Conservation (phyloP, 2,888 invertebrate genomes). For the Gibbula magus region DNA sequence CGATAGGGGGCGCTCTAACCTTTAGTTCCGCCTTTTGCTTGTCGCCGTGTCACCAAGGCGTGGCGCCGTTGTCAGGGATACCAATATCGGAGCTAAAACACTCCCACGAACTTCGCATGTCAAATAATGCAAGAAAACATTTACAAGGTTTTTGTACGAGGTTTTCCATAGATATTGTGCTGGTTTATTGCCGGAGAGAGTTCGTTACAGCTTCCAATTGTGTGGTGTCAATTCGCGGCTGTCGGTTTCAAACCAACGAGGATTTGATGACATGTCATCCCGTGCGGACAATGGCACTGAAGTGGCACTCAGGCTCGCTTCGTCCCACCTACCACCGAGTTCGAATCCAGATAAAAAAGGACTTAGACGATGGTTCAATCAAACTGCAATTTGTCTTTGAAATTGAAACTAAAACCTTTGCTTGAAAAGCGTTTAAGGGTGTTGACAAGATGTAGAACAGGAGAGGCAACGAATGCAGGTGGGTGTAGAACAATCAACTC, state of each 20-base stretch:
- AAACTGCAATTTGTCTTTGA: slow-evolving; percentile 6
- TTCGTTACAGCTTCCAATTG: not conserved
- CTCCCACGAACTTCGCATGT: slow-evolving; percentile 6
- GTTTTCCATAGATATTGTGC: not conserved
- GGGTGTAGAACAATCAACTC: not conserved
- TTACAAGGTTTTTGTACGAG: slow-evolving; percentile 14
- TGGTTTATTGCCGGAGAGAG: not conserved
- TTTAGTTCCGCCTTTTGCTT: slow-evolving; percentile 16
- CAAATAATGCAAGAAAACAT: slow-evolving; percentile 5
- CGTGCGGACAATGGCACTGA: not conserved
- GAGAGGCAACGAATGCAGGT: not conserved
- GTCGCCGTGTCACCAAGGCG: not conserved
- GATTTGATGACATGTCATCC: slow-evolving; percentile 12
- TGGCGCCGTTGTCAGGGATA: slow-evolving; percentile 12
- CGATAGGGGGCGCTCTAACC: slow-evolving; percentile 19
- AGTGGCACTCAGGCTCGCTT: not conserved
- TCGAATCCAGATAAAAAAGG: not conserved
- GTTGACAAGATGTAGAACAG: slow-evolving; percentile 17
- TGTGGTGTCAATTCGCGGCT: not conserved
- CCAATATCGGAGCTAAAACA: not conserved
- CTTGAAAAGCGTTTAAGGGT: slow-evolving; percentile 12
- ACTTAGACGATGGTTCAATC: not conserved
- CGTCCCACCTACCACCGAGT: slow-evolving; percentile 4
- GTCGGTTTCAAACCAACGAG: not conserved
- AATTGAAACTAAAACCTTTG: slow-evolving; percentile 16